phyloP scores from a whole-genome alignment of 2,113 vertebrate genomes.

The Phaetusa simplex region DNA sequence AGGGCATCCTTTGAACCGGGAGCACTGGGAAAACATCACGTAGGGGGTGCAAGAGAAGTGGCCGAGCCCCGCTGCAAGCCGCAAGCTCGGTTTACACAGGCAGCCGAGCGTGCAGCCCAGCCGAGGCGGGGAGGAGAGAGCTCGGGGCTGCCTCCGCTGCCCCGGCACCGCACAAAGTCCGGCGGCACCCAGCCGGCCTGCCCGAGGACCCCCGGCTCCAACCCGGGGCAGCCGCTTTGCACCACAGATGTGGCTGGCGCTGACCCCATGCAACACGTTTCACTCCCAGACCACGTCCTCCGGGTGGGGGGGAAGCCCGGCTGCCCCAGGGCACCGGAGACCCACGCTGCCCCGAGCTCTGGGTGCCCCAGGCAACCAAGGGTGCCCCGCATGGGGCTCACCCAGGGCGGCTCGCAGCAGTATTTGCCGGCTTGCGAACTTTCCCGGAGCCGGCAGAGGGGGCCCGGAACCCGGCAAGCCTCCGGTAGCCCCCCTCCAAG shows the following conservation, averaged over 20 bases:
- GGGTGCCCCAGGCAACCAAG: background rate
- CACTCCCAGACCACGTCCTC: rapidly evolving
- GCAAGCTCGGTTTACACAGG: background rate
- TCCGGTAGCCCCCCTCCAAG: background rate
- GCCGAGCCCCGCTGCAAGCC: background rate
- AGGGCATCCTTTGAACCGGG: background rate
- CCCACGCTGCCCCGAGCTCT: rapidly evolving
- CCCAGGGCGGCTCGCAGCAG: background rate
- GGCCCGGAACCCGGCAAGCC: background rate
- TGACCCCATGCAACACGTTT: rapidly evolving
- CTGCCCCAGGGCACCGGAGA: background rate
- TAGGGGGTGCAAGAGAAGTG: background rate
- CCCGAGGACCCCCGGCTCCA: background rate
- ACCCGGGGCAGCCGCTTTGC: background rate
- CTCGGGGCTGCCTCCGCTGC: background rate
- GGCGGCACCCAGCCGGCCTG: rapidly evolving
- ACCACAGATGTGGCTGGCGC: rapidly evolving
- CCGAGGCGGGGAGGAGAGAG: background rate
- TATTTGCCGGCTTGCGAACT: background rate
- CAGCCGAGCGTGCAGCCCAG: background rate
- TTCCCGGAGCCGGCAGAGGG: constrained; percentile 58
- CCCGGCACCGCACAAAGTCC: background rate
- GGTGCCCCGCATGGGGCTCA: background rate
- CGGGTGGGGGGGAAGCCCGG: background rate
- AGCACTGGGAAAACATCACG: background rate